phyloP scores from a whole-genome alignment of 2,888 invertebrate genomes.

The Caenorhabditis angaria region DNA sequence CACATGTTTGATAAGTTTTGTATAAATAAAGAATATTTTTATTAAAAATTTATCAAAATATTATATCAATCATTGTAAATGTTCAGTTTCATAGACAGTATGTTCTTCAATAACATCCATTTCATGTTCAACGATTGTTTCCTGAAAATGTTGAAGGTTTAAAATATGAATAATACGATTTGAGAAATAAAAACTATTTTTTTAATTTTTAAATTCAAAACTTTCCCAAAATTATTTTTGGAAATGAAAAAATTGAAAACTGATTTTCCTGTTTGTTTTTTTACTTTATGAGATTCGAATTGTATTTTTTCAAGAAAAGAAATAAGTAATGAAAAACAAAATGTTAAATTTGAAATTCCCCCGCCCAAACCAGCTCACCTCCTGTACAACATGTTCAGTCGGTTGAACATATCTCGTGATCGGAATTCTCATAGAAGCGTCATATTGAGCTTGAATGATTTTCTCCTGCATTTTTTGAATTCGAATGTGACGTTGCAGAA shows the following conservation, averaged over 20 bases:
- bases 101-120: constrained; percentile 41
- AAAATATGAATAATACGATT: too few relatives aligned
- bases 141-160: too few relatives aligned
- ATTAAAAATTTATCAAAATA: neutral
- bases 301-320: too few relatives aligned
- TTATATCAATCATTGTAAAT: neutral
- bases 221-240: too few relatives aligned
- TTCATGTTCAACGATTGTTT: constrained; percentile 25
- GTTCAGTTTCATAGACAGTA: constrained; percentile 25
- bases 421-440: constrained; percentile 41
- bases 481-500: constrained; percentile 43
- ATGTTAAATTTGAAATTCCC: too few relatives aligned
- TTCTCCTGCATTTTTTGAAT: constrained; percentile 55
- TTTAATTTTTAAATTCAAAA: neutral
- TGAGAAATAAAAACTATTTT: too few relatives aligned
- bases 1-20: too few relatives aligned
- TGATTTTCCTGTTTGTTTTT: too few relatives aligned
- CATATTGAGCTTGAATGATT: constrained; percentile 45
- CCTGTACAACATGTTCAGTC: constrained; percentile 37
- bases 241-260: too few relatives aligned
- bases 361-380: constrained; percentile 29
- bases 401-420: constrained; percentile 37
- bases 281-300: constrained; percentile 1
- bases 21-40: too few relatives aligned
- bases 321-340: too few relatives aligned